phyloP scores from a whole-genome alignment of 2,113 vertebrate species.

The Dermatemys mawii region DNA sequence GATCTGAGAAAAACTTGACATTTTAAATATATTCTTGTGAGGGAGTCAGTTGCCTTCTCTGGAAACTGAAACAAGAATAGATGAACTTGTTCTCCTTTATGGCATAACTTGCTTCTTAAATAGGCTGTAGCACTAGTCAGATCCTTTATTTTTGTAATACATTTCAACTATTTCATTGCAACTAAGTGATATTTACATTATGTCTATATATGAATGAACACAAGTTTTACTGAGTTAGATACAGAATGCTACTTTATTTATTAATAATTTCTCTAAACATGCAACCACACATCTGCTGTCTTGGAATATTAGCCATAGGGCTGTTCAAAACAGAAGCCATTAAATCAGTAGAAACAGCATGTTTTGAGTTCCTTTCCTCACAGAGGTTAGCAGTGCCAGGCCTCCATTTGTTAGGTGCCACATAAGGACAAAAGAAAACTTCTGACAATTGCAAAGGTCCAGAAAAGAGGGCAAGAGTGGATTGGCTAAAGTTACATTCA shows the following conservation, averaged over 20 bases:
- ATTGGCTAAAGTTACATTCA: neutral
- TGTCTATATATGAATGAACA: neutral
- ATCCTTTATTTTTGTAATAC: neutral
- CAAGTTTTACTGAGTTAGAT: neutral
- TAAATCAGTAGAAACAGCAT: neutral
- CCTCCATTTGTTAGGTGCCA: neutral
- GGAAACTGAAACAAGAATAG: neutral
- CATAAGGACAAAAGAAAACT: neutral
- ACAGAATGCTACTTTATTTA: neutral
- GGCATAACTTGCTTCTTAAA: neutral
- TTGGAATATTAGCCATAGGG: neutral
- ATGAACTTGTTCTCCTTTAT: neutral
- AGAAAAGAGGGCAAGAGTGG: neutral
- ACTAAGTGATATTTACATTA: neutral
- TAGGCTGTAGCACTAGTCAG: neutral
- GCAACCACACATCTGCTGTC: neutral
- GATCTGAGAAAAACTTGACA: neutral
- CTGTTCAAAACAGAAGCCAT: neutral
- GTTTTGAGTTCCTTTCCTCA: neutral
- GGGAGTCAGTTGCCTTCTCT: neutral
- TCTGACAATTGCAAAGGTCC: neutral
- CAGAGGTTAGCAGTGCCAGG: neutral
- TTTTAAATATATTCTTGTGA: neutral
- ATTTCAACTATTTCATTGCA: neutral
- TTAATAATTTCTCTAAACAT: neutral